phyloP scores from a whole-genome alignment of 1,140 invertebrate genomes.

The Archivesica marissinica region DNA sequence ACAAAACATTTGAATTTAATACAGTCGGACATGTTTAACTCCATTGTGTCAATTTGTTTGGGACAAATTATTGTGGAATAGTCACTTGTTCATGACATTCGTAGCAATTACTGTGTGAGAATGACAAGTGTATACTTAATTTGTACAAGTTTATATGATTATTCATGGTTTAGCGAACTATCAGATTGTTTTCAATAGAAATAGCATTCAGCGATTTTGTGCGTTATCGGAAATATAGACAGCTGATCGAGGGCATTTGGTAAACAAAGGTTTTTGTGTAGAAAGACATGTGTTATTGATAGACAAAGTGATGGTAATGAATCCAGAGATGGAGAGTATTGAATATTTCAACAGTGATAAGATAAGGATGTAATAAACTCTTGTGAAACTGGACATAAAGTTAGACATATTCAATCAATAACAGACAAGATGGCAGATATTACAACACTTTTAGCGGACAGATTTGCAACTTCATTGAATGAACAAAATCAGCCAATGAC shows the following conservation, averaged over 20 bases:
- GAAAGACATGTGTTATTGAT: background rate
- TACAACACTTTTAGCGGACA: background rate
- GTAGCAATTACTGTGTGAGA: background rate
- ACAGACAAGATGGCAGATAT: constrained; percentile 24
- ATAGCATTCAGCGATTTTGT: background rate
- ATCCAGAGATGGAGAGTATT: background rate
- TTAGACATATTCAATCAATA: background rate
- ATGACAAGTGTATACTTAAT: background rate
- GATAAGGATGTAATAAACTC: too few species aligned
- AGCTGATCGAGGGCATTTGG: background rate
- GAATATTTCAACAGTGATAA: too few species aligned
- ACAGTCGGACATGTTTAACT: too few species aligned
- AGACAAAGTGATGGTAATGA: background rate
- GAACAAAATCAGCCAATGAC: background rate
- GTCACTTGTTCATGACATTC: background rate
- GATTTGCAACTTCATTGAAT: background rate
- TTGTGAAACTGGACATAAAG: too few species aligned
- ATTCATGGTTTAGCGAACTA: constrained; percentile 10
- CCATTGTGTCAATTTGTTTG: too few species aligned
- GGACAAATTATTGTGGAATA: background rate
- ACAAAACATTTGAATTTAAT: too few species aligned
- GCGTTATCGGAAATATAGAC: background rate
- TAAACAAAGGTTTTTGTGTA: background rate
- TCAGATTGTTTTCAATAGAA: background rate
- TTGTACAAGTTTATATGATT: background rate